Percentiles rank a stretch among this genome's conserved stretches.
Conservation (phyloP, 2,113 vertebrate genomes). For the Mus spicilegus region DNA sequence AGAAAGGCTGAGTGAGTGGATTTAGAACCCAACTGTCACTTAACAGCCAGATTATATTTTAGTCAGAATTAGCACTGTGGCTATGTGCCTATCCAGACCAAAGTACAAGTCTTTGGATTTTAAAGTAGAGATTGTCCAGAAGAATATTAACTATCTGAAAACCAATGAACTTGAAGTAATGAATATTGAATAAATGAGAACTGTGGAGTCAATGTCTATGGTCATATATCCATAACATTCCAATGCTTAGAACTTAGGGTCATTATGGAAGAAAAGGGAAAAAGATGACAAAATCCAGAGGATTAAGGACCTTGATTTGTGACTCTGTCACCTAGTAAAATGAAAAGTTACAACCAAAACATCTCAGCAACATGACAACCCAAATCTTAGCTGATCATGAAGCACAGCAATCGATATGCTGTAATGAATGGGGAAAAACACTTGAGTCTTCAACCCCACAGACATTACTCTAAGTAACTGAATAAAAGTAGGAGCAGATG, state of each 20-base stretch:
- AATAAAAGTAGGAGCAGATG: background rate
- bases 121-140: background rate
- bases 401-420: background rate
- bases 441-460: background rate
- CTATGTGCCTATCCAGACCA: background rate
- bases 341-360: background rate
- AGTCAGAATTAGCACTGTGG: background rate
- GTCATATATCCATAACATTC: background rate
- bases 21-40: background rate
- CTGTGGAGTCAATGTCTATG: background rate
- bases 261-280: background rate
- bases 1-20: background rate
- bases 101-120: background rate
- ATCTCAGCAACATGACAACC: background rate
- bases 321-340: background rate
- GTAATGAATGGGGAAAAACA: too few species aligned
- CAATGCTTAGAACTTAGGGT: background rate
- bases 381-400: background rate
- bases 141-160: background rate
- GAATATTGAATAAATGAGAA: background rate
- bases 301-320: background rate
- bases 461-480: background rate
- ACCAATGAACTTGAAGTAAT: background rate
- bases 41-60: background rate
- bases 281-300: background rate